Evolutionary conservation across 2,113 vertebrate species (phyloP).

Genomic region (Onychostoma macrolepis): DNA sequence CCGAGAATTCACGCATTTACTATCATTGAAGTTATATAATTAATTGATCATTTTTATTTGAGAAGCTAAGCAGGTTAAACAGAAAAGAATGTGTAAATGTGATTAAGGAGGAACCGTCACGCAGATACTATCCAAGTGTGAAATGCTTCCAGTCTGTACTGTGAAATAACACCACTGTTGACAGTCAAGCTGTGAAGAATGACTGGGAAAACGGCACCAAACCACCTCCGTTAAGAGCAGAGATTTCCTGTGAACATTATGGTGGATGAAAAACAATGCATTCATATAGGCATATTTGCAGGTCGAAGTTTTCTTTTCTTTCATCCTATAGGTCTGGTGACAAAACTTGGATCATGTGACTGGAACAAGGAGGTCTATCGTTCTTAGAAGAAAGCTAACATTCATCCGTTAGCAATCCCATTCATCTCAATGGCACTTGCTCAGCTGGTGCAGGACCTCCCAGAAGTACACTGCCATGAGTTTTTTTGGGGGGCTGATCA

Average conservation of each 20-base stretch:
- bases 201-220: not conserved
- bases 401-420: constrained; percentile 8
- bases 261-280: not conserved
- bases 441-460: constrained; percentile 2
- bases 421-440: constrained; percentile 10
- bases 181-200: not conserved
- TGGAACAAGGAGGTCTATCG: not conserved
- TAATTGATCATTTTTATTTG: constrained; percentile 8
- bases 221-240: not conserved
- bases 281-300: not conserved
- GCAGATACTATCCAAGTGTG: constrained; percentile 1
- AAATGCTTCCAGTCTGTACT: constrained; percentile 28
- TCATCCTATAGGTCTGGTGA: not conserved
- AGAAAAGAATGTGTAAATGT: not conserved
- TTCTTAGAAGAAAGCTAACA: constrained; percentile 2
- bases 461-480: not conserved
- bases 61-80: constrained; percentile 12
- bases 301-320: not conserved
- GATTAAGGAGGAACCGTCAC: not conserved
- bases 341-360: not conserved
- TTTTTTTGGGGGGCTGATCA: not conserved
- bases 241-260: not conserved
- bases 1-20: not conserved
- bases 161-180: constrained; percentile 14
- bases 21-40: not conserved